Percentiles rank a stretch among this genome's conserved stretches.
These are phyloP conservation scores for Cerastoderma edule DNA, from an alignment of 2,888 invertebrate species.

Conservation along the genomic window DNA sequence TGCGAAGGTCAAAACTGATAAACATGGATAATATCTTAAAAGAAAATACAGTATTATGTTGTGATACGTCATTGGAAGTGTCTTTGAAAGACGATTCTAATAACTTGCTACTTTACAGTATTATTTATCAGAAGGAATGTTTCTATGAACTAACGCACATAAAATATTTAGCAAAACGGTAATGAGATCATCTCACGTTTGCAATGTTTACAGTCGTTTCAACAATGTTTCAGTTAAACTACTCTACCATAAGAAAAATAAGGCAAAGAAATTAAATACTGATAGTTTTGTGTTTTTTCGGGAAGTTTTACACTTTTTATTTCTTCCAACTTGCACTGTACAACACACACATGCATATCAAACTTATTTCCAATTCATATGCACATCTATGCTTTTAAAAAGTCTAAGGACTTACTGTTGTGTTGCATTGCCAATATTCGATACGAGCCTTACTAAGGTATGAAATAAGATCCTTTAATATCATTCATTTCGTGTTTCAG, in stretches of 20 bases:
- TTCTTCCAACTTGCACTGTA: too few relatives aligned
- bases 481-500: background rate
- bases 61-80: background rate
- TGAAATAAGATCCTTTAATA: background rate
- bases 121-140: too few relatives aligned
- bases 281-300: too few relatives aligned
- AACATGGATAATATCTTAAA: background rate
- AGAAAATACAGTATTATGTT: background rate
- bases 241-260: too few relatives aligned
- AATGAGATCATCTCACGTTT: too few relatives aligned
- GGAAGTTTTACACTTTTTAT: too few relatives aligned
- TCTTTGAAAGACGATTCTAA: background rate
- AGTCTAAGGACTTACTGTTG: background rate
- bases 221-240: too few relatives aligned
- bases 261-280: too few relatives aligned
- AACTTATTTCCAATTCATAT: background rate
- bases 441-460: background rate
- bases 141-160: too few relatives aligned
- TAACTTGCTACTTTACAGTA: background rate
- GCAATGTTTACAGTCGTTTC: too few relatives aligned
- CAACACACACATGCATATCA: background rate
- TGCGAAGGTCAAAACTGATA: background rate
- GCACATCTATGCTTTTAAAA: background rate
- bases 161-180: too few relatives aligned
- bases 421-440: background rate